Percentiles rank a stretch among this genome's conserved stretches.
Evolutionary conservation across 2,888 invertebrate genomes (phyloP).

Genomic region (Tortricodes alternella): DNA sequence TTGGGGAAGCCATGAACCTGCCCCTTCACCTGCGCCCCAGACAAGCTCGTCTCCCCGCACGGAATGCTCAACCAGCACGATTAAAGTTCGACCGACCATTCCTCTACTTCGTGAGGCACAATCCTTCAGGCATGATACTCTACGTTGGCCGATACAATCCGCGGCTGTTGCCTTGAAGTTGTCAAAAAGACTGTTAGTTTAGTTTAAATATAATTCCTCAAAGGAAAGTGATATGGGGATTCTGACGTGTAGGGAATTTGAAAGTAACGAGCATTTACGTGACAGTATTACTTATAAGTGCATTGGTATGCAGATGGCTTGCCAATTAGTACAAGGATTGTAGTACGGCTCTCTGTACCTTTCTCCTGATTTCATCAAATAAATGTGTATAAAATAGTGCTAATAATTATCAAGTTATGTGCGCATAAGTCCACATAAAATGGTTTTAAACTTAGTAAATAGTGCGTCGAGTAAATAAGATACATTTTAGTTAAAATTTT

Average conservation of each 20-base stretch:
- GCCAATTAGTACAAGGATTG: conserved; percentile 36
- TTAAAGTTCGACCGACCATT: conserved; percentile 94
- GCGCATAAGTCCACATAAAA: conserved; percentile 52
- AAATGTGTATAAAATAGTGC: conserved; percentile 58
- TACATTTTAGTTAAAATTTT: conserved; percentile 29
- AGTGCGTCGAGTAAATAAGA: conserved; percentile 14
- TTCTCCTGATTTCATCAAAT: conserved; percentile 57
- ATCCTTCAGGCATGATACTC: conserved; percentile 94
- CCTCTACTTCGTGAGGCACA: conserved; percentile 93
- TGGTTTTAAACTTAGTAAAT: conserved; percentile 47
- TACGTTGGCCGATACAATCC: conserved; percentile 95
- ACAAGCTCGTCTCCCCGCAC: conserved; percentile 87
- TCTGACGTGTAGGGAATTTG: conserved; percentile 72
- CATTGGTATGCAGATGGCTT: conserved; percentile 58
- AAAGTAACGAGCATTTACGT: conserved; percentile 74
- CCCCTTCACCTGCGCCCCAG: conserved; percentile 87
- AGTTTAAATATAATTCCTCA: conserved; percentile 71
- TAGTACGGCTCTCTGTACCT: conserved; percentile 41
- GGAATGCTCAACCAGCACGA: conserved; percentile 84
- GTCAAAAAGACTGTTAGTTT: conserved; percentile 75
- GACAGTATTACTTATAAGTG: conserved; percentile 76
- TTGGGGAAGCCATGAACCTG: conserved; percentile 79
- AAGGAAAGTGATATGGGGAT: conserved; percentile 76
- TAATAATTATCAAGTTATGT: conserved; percentile 51
- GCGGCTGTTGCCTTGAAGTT: conserved; percentile 87